Conservation (phyloP, 2,888 invertebrate species). For the Lepidocyrtinus sp. region DNA sequence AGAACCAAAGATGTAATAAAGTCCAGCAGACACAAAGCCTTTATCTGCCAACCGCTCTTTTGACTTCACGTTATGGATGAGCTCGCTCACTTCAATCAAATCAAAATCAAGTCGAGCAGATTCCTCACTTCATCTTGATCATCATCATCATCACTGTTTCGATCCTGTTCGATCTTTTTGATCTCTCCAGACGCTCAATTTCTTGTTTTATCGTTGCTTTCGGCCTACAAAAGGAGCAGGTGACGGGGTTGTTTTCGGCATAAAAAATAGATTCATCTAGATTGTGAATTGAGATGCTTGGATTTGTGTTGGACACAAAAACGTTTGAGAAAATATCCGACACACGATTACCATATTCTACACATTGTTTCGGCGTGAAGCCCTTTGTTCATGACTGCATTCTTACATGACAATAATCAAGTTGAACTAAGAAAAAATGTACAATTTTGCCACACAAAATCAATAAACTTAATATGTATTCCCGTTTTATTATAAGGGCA, state of each 20-base stretch:
- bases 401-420: conserved; percentile 30
- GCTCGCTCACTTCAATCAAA: conserved; percentile 9
- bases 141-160: conserved; percentile 12
- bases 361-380: conserved; percentile 52
- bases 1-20: neutral
- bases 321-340: conserved; percentile 30
- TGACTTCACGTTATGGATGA: conserved; percentile 4
- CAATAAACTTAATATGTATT: conserved; percentile 30
- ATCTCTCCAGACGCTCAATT: conserved; percentile 8
- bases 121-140: conserved; percentile 30
- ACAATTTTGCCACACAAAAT: conserved; percentile 11
- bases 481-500: neutral
- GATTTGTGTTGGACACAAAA: neutral
- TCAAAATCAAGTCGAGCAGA: conserved; percentile 29
- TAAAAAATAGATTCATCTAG: conserved; percentile 11
- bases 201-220: conserved; percentile 15
- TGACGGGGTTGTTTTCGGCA: conserved; percentile 1
- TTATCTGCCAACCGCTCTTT: neutral
- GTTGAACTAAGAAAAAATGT: neutral
- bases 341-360: conserved; percentile 50
- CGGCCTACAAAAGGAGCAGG: neutral
- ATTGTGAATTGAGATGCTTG: conserved; percentile 17
- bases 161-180: conserved; percentile 10
- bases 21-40: conserved; percentile 25
- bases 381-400: conserved; percentile 22